Evolutionary conservation across 2,113 vertebrate species (phyloP).

Genomic region (Aldabrachelys gigantea): DNA sequence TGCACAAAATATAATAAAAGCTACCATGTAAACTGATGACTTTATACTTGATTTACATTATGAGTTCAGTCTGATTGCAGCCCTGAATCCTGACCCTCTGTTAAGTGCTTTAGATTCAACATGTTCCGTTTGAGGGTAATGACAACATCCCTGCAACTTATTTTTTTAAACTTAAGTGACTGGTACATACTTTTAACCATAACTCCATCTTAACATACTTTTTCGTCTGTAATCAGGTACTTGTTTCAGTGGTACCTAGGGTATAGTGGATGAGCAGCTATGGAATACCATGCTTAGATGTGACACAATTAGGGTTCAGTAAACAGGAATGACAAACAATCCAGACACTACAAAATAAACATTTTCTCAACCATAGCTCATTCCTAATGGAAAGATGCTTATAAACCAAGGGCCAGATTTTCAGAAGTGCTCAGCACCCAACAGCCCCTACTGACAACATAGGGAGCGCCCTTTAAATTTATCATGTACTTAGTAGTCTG

Average conservation of each 20-base stretch:
- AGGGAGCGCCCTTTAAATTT: background rate
- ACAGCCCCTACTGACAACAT: background rate
- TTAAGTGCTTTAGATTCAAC: background rate
- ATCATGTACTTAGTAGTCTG: background rate
- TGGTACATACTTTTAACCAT: background rate
- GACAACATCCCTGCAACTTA: background rate
- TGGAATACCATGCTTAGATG: background rate
- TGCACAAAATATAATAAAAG: background rate
- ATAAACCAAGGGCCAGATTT: background rate
- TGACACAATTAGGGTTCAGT: background rate
- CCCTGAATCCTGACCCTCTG: background rate
- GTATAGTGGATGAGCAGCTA: background rate
- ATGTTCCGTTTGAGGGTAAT: background rate
- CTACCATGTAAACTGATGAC: background rate
- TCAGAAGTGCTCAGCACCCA: background rate
- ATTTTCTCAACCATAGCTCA: background rate
- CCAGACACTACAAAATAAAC: background rate
- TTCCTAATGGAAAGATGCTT: background rate
- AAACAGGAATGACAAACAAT: background rate
- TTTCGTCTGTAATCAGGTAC: background rate
- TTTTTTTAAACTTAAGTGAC: background rate
- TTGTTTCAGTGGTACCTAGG: background rate
- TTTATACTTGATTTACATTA: background rate
- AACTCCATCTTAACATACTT: background rate
- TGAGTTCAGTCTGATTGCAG: background rate